These are phyloP conservation scores for Jaculus jaculus DNA, from an alignment of 2,113 vertebrate genomes.

Conservation along the genomic window DNA sequence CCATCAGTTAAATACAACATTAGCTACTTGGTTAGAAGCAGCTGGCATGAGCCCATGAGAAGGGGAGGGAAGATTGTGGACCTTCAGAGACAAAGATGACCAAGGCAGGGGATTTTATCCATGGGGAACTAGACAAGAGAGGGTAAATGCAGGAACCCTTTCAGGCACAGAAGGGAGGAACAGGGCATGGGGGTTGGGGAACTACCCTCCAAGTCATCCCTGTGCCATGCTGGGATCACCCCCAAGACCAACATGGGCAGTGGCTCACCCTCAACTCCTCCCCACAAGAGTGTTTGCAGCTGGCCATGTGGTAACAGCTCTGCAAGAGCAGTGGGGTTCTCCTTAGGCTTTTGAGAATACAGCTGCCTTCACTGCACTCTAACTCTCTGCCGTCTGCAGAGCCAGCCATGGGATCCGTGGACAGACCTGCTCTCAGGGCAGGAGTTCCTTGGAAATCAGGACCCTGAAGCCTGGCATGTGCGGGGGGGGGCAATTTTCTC, in stretches of 20 bases:
- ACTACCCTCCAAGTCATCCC: not conserved
- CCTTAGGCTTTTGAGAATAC: not conserved
- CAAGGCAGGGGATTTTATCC: rapidly evolving
- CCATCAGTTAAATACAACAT: not conserved
- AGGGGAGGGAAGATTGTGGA: not conserved
- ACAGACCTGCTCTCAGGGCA: rapidly evolving
- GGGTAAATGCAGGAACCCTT: rapidly evolving
- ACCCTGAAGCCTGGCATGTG: too few species aligned
- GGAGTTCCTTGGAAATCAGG: not conserved
- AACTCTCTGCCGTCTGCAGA: not conserved
- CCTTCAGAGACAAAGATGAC: rapidly evolving
- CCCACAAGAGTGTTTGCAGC: too few species aligned
- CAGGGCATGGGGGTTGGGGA: rapidly evolving
- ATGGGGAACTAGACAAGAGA: not conserved
- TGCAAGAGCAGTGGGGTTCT: rapidly evolving
- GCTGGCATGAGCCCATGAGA: not conserved
- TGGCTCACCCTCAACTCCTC: not conserved
- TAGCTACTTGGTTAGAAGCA: not conserved
- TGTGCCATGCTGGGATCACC: not conserved
- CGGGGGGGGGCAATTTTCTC: not conserved
- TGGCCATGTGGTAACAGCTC: too few species aligned
- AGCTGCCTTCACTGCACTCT: not conserved
- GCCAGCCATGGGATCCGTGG: rapidly evolving
- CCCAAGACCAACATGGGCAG: not conserved
- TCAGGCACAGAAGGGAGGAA: rapidly evolving